Evolutionary conservation across 2,113 vertebrate species (phyloP).

Genomic region (Stigmatopora nigra): DNA sequence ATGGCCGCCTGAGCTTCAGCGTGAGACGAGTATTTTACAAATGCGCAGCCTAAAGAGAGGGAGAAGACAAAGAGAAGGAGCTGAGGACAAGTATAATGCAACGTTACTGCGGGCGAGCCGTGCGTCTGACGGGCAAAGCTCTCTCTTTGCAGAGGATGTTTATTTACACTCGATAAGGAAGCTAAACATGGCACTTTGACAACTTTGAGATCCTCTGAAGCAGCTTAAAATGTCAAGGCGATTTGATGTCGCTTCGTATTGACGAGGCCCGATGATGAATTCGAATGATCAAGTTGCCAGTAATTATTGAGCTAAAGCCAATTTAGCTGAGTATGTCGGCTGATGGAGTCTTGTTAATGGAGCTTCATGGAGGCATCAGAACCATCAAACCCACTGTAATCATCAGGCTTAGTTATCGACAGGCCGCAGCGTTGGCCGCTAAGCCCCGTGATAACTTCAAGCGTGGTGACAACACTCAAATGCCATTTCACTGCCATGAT

Average conservation of each 20-base stretch:
- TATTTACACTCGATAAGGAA: conserved; percentile 22
- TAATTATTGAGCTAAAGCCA: conserved; percentile 63
- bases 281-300: conserved; percentile 61
- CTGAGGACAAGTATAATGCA: neutral
- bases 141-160: conserved; percentile 19
- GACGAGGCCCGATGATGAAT: conserved; percentile 59
- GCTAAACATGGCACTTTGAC: conserved; percentile 44
- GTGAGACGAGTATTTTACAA: conserved; percentile 94
- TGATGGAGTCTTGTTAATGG: conserved; percentile 63
- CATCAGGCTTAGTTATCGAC: conserved; percentile 64
- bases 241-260: conserved; percentile 52
- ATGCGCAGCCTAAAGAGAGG: conserved; percentile 81
- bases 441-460: conserved; percentile 60
- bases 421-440: conserved; percentile 59
- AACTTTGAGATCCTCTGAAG: conserved; percentile 40
- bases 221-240: conserved; percentile 46
- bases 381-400: conserved; percentile 65
- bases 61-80: conserved; percentile 2
- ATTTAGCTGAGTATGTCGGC: conserved; percentile 59
- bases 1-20: conserved; percentile 93
- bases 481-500: conserved; percentile 41
- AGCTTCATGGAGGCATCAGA: conserved; percentile 58
- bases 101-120: neutral
- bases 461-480: conserved; percentile 47
- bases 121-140: conserved; percentile 23